Evolutionary conservation across 2,113 vertebrate genomes (phyloP), one percentile per base, ranked within the genome.

Genomic region (Ceratotherium simum): DNA sequence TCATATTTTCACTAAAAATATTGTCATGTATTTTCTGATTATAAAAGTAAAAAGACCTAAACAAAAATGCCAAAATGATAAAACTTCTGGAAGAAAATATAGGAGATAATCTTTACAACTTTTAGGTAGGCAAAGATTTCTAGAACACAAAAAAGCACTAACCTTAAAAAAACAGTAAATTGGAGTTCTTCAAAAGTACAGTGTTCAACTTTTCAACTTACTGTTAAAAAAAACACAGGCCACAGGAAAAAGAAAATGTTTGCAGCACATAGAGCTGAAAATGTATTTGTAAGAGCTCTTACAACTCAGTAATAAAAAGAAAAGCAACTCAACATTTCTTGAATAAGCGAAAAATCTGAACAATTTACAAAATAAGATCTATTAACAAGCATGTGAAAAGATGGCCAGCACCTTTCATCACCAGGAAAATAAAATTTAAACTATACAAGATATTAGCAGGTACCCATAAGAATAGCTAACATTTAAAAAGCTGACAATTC

Each of bases 11-110:
- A 51, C 56, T 65, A 85, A 65, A 89, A 84, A 81, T 70, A 56
- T 36, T 88, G 36, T 70, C 76, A 51, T n/a, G 3, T 54, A 48
- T 60, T 86, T 94, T 78, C 51, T 78, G 4, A 91, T 89, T 90
- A 75, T 75, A 75, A 58, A 83, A 70, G 6, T 73, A 29, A 82
- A 72, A 84, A 42, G 7, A 46, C 13, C 21, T 81, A 81, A 79
- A 93, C 7, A 93, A 21, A 75, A 88, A 95, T 89, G 46, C 8
- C 91, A 75, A 93, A 70, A 89, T 73, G 36, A 70, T 81, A 96
- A 96, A 93, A 78, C 6, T 54, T 94, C 33, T 85, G 20, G 25
- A 54, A 76, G 8, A 76, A 92, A 90, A 82, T 46, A 79, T 6
- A 67, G 29, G 9, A 78, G 16, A 90, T 65, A 58, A 89, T 86